Conservation (phyloP, 1,140 invertebrate species). For the Riptortus pedestris region DNA sequence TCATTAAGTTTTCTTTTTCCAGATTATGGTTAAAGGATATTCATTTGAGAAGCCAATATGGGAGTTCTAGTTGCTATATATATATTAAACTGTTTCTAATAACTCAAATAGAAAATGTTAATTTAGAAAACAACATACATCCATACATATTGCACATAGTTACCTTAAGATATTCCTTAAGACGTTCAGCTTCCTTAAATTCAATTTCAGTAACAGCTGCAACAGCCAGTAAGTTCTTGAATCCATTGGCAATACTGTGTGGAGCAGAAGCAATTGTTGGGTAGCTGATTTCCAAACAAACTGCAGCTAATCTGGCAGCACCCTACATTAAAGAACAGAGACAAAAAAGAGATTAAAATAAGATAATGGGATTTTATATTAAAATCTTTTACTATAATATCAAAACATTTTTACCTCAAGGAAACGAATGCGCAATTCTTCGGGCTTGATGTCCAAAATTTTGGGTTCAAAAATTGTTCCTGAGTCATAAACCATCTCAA, state of each 20-base stretch:
- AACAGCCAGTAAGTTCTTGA: conserved; percentile 94
- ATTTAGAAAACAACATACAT: too few relatives aligned
- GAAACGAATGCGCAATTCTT: conserved; percentile 85
- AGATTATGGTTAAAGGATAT: too few relatives aligned
- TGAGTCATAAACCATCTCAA: conserved; percentile 94
- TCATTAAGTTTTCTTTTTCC: neutral
- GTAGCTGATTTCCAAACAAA: conserved; percentile 88
- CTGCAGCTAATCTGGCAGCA: conserved; percentile 85
- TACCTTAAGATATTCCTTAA: conserved; percentile 83
- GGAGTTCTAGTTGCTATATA: too few relatives aligned
- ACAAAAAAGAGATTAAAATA: neutral
- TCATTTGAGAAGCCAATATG: too few relatives aligned
- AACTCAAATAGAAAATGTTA: too few relatives aligned
- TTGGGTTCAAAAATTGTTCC: conserved; percentile 94
- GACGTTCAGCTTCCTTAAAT: conserved; percentile 86
- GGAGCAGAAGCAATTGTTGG: conserved; percentile 93
- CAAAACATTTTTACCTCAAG: conserved; percentile 54
- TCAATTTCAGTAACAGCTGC: conserved; percentile 90
- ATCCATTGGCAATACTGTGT: conserved; percentile 93
- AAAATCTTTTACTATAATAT: neutral
- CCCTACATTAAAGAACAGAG: conserved; percentile 41
- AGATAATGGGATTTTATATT: neutral
- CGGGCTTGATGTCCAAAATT: conserved; percentile 95
- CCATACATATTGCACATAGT: too few relatives aligned
- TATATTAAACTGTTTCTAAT: too few relatives aligned